These are phyloP conservation scores for Cervus canadensis DNA, from an alignment of 2,113 vertebrate species.

Conservation along the genomic window DNA sequence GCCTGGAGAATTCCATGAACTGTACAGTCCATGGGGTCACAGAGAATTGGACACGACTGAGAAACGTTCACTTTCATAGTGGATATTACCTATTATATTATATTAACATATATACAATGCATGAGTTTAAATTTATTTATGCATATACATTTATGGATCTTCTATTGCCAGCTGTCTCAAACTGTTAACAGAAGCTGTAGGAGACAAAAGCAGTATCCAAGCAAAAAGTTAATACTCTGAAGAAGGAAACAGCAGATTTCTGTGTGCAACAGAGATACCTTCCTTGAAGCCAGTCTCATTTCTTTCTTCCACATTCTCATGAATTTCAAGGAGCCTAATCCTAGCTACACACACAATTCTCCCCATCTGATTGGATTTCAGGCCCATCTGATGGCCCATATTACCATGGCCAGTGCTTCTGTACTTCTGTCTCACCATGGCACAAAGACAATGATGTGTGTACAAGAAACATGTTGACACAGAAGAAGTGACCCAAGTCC, in stretches of 20 bases:
- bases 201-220: not conserved
- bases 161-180: rapidly evolving
- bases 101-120: not conserved
- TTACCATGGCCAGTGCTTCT: not conserved
- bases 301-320: not conserved
- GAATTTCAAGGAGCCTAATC: rapidly evolving
- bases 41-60: no score
- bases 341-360: not conserved
- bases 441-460: not conserved
- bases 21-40: rapidly evolving
- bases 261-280: rapidly evolving
- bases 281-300: not conserved
- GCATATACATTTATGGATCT: not conserved
- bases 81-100: not conserved
- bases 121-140: not conserved
- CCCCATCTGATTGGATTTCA: rapidly evolving
- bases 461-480: not conserved
- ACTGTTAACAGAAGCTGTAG: rapidly evolving
- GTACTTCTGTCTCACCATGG: not conserved
- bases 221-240: not conserved
- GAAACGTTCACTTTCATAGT: not conserved
- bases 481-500: not conserved
- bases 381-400: not conserved
- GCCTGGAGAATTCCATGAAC: not conserved
- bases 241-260: not conserved